Evolutionary conservation across 2,797 vertebrate species (phyloP), one percentile per base, ranked within the genome.

Genomic region (Poliocrania exsul): DNA sequence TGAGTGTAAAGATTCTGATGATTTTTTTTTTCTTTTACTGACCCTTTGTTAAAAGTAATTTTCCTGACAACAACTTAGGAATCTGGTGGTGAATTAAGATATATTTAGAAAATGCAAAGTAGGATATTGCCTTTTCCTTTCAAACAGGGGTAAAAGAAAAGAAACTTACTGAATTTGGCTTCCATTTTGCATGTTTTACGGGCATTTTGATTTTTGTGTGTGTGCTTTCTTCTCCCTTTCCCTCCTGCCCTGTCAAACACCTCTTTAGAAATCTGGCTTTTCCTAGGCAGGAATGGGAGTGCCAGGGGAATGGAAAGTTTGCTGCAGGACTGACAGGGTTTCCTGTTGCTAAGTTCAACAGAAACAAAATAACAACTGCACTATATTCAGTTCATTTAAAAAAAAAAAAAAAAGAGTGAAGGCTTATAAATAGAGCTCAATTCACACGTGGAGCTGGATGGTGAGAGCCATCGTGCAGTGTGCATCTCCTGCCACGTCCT

Each of bases 261-360:
- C 77, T 93, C 91, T 91, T 95, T 54, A 78, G 83, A 95, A 95
- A 96, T 94, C 73, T 56, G 79, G 38, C 92, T 95, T 92, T 94
- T 94, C 93, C 70, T 17, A 90, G 91, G 75, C 86, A 51, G 93
- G 92, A 89, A 88, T 74, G 81, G 96, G 95, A 97, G 93, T 93
- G 94, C 91, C 94, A 50, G 87, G 84, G 72, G 85, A 93, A 94
- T 97, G 96, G 97, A 97, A 97, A 97, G 69, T 97, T 96, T 96
- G 93, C 95, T 81, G 86, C 81, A 92, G 62, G 91, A 94, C 81
- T 86, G 93, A 97, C 88, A 89, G 80, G 61, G 94, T 96, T 97
- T 98, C 96, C 97, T 97, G 96, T 97, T 97, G 95, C 97, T 97
- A 96, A 6, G 90, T 96, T 96, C 88, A 90, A 94, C 80, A 95